phyloP scores from a whole-genome alignment of 2,113 vertebrate genomes.

The Sorex fumeus region DNA sequence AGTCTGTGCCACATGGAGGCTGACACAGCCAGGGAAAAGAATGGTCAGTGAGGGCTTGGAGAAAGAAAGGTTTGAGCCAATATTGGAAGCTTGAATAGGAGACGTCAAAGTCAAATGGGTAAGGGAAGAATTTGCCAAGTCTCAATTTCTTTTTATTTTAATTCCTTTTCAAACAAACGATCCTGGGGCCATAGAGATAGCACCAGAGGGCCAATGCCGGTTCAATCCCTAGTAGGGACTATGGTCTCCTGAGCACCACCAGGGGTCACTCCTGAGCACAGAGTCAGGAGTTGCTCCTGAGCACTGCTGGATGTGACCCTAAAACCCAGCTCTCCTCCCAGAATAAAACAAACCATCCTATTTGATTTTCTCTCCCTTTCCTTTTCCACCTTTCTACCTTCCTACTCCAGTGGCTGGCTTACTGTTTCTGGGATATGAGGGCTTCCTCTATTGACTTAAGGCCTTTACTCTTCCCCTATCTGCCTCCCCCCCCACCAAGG shows the following conservation, averaged over 20 bases:
- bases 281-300: too few relatives aligned
- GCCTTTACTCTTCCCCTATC: not conserved
- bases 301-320: too few relatives aligned
- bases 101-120: not conserved
- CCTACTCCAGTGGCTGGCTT: not conserved
- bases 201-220: too few relatives aligned
- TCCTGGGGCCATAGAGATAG: too few relatives aligned
- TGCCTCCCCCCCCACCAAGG: not conserved
- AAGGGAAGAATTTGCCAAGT: not conserved
- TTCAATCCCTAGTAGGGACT: too few relatives aligned
- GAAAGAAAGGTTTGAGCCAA: not conserved
- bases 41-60: constrained; percentile 51
- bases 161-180: constrained; percentile 15
- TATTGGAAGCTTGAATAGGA: not conserved
- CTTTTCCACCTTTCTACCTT: not conserved
- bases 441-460: not conserved
- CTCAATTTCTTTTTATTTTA: not conserved
- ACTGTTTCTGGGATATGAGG: not conserved
- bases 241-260: too few relatives aligned
- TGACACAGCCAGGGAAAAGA: not conserved
- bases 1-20: not conserved
- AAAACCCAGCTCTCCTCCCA: too few relatives aligned
- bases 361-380: not conserved
- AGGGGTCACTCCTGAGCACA: too few relatives aligned
- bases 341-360: not conserved